A percentile compares a stretch with the other conserved stretches of the same genome.
Evolutionary conservation across 2,888 invertebrate species (phyloP).

Genomic region (Pandemis heparana): DNA sequence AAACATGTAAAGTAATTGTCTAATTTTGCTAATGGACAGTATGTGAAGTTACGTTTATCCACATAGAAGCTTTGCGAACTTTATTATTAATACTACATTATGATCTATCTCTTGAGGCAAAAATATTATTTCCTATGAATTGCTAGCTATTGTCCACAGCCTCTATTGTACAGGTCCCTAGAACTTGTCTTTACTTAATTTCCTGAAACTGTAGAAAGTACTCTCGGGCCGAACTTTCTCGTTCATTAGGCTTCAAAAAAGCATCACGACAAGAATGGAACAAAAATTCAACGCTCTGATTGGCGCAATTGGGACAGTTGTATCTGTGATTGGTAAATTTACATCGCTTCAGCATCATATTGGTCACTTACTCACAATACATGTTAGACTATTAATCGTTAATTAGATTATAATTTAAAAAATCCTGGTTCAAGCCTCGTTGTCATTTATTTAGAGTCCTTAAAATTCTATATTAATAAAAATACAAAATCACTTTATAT

Average conservation of each 20-base stretch:
- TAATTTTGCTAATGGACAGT: conserved; percentile 8
- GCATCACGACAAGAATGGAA: neutral
- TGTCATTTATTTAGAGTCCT: too few relatives aligned
- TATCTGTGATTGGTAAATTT: neutral
- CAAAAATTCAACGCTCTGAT: neutral
- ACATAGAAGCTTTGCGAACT: neutral
- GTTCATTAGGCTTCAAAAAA: neutral
- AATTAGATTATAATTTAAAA: too few relatives aligned
- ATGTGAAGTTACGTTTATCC: neutral
- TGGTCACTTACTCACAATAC: neutral
- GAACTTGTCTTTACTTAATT: neutral
- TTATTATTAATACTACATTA: neutral
- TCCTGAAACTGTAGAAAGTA: neutral
- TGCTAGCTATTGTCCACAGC: neutral
- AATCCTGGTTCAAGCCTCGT: too few relatives aligned
- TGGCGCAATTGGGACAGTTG: neutral
- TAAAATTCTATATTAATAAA: too few relatives aligned
- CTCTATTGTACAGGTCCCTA: neutral
- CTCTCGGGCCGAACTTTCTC: neutral
- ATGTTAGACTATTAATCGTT: neutral
- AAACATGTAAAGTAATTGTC: conserved; percentile 11
- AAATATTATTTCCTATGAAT: neutral
- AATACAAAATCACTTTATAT: too few relatives aligned
- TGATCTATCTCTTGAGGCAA: neutral
- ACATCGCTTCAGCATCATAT: neutral